Evolutionary conservation across 2,113 vertebrate genomes (phyloP).

Genomic region (Pluvianellus socialis): DNA sequence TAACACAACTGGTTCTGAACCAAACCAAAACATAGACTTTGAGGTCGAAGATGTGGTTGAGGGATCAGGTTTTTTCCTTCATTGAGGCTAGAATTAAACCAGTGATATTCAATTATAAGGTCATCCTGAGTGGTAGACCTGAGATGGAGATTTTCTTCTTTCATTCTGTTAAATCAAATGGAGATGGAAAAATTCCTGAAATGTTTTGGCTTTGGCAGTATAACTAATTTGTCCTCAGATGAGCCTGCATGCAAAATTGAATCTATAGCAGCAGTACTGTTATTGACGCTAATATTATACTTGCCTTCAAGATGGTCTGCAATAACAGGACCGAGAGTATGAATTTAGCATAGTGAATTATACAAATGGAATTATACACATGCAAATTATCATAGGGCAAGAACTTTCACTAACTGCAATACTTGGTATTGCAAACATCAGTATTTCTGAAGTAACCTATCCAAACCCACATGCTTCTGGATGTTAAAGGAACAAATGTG

Average conservation of each 20-base stretch:
- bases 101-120: background rate
- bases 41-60: slow-evolving; percentile 1
- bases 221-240: slow-evolving; percentile 26
- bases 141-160: slow-evolving; percentile 18
- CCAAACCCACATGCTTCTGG: background rate
- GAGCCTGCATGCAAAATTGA: background rate
- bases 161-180: background rate
- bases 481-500: background rate
- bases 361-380: background rate
- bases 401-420: background rate
- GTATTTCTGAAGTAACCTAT: background rate
- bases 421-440: background rate
- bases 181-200: slow-evolving; percentile 40
- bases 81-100: slow-evolving; percentile 1
- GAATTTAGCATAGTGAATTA: background rate
- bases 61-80: background rate
- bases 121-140: background rate
- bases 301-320: background rate
- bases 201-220: slow-evolving; percentile 42
- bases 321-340: background rate
- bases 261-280: background rate
- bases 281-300: background rate
- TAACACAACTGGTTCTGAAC: background rate
- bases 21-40: slow-evolving; percentile 35
- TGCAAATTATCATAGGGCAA: background rate